Percentiles rank a stretch among this genome's conserved stretches.
Conservation (phyloP, 2,113 vertebrate species). For the Anas platyrhynchos region DNA sequence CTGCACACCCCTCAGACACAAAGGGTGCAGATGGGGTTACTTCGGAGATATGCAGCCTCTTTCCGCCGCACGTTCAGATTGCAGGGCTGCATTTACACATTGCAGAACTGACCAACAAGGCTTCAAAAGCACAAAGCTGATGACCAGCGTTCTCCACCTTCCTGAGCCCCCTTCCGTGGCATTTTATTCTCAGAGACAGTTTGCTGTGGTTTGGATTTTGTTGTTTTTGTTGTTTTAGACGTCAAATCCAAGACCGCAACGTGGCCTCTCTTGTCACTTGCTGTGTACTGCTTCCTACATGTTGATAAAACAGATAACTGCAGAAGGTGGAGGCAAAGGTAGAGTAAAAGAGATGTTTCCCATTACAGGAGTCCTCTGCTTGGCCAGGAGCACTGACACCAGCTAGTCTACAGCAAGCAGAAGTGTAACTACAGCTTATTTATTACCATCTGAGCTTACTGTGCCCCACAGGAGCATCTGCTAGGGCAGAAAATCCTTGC, state of each 20-base stretch:
- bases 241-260: not conserved
- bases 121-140: not conserved
- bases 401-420: not conserved
- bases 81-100: not conserved
- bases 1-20: rapidly evolving
- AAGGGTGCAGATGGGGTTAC: not conserved
- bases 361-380: not conserved
- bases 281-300: not conserved
- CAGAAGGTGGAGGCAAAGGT: not conserved
- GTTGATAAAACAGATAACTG: not conserved
- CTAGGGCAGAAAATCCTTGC: not conserved
- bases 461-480: not conserved
- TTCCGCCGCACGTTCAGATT: not conserved
- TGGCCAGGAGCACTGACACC: not conserved
- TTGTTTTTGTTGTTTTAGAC: not conserved
- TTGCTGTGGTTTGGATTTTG: not conserved
- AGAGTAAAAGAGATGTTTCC: not conserved
- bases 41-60: not conserved
- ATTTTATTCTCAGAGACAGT: not conserved
- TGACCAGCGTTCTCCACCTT: not conserved
- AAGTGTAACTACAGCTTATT: not conserved
- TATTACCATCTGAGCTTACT: not conserved
- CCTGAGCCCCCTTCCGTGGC: not conserved
- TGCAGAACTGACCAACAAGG: not conserved
- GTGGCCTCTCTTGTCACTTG: not conserved